Percentiles rank a stretch among this genome's conserved stretches.
Conservation (phyloP, 1,140 invertebrate genomes). For the Rhynchophorus ferrugineus region DNA sequence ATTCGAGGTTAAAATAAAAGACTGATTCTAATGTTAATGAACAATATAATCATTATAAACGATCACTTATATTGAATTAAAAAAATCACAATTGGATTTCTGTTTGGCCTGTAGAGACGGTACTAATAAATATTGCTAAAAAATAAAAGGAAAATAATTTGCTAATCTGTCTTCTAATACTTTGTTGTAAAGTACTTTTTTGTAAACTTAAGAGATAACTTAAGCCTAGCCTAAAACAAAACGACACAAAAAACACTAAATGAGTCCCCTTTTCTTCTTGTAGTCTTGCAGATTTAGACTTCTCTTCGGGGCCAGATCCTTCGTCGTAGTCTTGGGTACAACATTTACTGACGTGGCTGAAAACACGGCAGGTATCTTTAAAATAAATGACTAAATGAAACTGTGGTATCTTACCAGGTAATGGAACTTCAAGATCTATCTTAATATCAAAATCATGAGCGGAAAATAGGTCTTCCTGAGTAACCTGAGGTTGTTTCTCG, state of each 20-base stretch:
- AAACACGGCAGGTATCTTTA: conserved; percentile 28
- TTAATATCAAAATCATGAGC: conserved; percentile 96
- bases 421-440: conserved; percentile 82
- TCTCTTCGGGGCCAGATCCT: conserved; percentile 73
- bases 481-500: conserved; percentile 40
- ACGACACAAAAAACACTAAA: conserved; percentile 46
- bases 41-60: too few relatives aligned
- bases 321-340: conserved; percentile 66
- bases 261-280: conserved; percentile 91
- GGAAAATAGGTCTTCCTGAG: conserved; percentile 78
- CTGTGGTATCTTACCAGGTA: conserved; percentile 52
- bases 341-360: conserved; percentile 62
- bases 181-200: neutral
- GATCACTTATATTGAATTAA: too few relatives aligned
- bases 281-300: conserved; percentile 95
- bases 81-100: too few relatives aligned
- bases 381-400: conserved; percentile 6
- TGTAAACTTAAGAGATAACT: conserved; percentile 1
- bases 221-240: neutral
- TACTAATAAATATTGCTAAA: too few relatives aligned
- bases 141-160: too few relatives aligned
- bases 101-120: too few relatives aligned
- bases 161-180: neutral
- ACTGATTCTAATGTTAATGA: too few relatives aligned
- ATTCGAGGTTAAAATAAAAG: too few relatives aligned